These are phyloP conservation scores for Ornithoptera priamus DNA, from an alignment of 2,888 invertebrate genomes.

Conservation along the genomic window DNA sequence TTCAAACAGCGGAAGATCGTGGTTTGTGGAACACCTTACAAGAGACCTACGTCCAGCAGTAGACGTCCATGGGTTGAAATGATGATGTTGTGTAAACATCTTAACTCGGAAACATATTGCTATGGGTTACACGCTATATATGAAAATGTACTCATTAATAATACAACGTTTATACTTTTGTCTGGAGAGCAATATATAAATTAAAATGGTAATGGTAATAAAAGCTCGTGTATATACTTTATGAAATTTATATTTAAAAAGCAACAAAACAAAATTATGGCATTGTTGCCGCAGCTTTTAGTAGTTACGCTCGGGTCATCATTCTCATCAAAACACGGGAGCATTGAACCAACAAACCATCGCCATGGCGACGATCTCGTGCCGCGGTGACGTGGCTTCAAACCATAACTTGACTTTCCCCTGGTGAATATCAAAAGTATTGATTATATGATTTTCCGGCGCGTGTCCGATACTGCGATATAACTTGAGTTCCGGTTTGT, in stretches of 20 bases:
- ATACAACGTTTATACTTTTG: too few relatives aligned
- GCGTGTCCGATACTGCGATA: conserved; percentile 11
- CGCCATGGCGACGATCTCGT: conserved; percentile 36
- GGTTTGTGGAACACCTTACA: too few relatives aligned
- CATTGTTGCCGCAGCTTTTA: not conserved
- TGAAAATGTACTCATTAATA: too few relatives aligned
- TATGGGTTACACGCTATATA: too few relatives aligned
- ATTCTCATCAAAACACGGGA: conserved; percentile 13
- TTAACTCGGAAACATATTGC: too few relatives aligned
- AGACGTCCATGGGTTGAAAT: too few relatives aligned
- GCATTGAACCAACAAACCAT: conserved; percentile 38
- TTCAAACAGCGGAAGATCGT: too few relatives aligned
- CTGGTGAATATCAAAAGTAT: conserved; percentile 17
- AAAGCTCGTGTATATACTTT: not conserved
- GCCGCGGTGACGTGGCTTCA: conserved; percentile 28
- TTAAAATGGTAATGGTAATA: not conserved
- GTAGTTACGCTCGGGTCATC: conserved; percentile 1
- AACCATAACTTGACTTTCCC: conserved; percentile 18
- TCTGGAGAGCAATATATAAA: not conserved
- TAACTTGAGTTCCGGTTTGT: not conserved
- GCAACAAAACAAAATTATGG: not conserved
- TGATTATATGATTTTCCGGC: conserved; percentile 17
- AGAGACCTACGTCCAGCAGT: too few relatives aligned
- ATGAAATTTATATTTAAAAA: not conserved
- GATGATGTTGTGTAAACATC: too few relatives aligned